Percentiles rank a stretch among this genome's conserved stretches.
These are phyloP conservation scores for Dipodomys stephensi DNA, from an alignment of 2,113 vertebrate genomes.

Conservation along the genomic window DNA sequence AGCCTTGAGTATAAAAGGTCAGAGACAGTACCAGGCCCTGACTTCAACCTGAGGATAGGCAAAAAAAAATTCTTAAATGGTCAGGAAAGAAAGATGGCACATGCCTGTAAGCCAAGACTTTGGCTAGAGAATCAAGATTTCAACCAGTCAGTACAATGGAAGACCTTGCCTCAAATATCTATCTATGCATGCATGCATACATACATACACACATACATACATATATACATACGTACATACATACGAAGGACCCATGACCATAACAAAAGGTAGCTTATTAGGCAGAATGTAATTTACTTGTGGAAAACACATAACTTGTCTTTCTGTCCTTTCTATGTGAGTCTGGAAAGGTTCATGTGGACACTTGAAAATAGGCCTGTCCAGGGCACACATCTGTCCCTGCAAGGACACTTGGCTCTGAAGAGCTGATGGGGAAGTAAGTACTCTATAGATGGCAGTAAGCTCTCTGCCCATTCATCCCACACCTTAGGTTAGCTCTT, in stretches of 20 bases:
- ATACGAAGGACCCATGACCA: not conserved
- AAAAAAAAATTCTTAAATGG: no score
- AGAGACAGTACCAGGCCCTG: no score
- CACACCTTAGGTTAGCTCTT: not conserved
- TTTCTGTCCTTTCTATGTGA: not conserved
- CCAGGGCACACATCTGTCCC: not conserved
- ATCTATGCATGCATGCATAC: no score
- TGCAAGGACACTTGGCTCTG: not conserved
- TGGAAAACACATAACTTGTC: not conserved
- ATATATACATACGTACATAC: not conserved
- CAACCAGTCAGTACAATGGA: no score
- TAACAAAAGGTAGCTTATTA: not conserved
- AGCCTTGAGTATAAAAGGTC: no score
- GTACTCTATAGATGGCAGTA: accelerated
- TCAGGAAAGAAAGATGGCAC: no score
- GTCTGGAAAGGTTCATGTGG: accelerated
- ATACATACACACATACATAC: no score
- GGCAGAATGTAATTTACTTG: not conserved
- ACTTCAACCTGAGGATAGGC: no score
- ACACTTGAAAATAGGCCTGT: not conserved
- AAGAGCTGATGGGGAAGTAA: not conserved
- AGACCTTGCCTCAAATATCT: no score
- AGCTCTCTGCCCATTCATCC: not conserved
- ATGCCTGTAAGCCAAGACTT: no score
- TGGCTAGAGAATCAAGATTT: no score